Base-by-base conservation (phyloP, 2,113 vertebrate genomes). In the Apteryx mantelli region DNA sequence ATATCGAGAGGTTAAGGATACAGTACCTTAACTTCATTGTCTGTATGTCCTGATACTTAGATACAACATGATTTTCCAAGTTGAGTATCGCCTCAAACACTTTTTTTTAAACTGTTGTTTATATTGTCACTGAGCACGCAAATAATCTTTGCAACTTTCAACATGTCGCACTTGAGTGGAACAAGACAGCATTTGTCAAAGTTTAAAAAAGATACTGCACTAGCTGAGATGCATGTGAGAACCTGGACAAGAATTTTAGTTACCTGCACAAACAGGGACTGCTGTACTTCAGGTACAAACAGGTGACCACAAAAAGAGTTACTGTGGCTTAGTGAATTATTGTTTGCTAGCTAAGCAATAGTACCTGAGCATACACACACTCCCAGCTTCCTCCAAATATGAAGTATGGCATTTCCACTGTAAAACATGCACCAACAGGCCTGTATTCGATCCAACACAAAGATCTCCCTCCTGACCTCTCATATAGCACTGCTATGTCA, bases 271-370 rank as follows among this genome's bases (percentile, higher is more conserved):
- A 85, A 63, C 11, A 76, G 38, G 15, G 87, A 5, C 18, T n/a
- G 7, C 8, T 42, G 4, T 14, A 48, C n/a, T 65, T 34, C 70
- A 3, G 19, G 50, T n/a, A 58, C 1, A 1, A 89, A 30, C 3
- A 65, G 32, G 46, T 25, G 38, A 65, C 34, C 32, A 21, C 44
- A 60, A 21, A 12, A 46, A 38, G 40, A 65, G 32, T 32, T 22
- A 13, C 60, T 46, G 8, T 0, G 4, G 28, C 19, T 64, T 64
- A 25, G 11, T 0, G 1, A 63, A n/a, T 21, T 32, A 28, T 12
- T 82, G 38, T 82, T 76, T 73, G n/a, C 14, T 48, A 36, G 44
- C n/a, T 80, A 58, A 60, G 48, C 69, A 56, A 1, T 56, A 84
- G 81, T n/a, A 30, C n/a, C 55, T 48, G 78, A 88, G 78, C 48